These are phyloP conservation scores for Achroia grisella DNA, from an alignment of 1,140 invertebrate species.

Conservation along the genomic window DNA sequence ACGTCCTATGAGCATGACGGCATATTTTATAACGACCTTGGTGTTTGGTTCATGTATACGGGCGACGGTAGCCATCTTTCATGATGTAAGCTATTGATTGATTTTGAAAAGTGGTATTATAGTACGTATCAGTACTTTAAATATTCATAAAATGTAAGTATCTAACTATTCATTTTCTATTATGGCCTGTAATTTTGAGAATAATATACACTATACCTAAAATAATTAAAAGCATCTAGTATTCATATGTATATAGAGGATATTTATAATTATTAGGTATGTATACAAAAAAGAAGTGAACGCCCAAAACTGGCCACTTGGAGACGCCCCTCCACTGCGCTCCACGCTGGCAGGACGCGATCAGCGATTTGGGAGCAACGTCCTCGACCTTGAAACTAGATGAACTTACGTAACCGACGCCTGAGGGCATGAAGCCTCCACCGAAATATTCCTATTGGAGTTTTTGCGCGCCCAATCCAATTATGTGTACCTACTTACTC, in stretches of 20 bases:
- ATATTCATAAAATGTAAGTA: no score
- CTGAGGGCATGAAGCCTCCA: slow-evolving; percentile 45
- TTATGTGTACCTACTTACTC: slow-evolving; percentile 16
- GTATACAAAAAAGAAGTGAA: slow-evolving; percentile 41
- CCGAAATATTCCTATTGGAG: slow-evolving; percentile 52
- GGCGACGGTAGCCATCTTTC: no score
- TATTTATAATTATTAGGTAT: no score
- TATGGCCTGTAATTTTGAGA: no score
- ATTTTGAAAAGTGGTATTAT: no score
- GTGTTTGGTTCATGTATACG: no score
- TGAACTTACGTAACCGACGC: slow-evolving; percentile 65
- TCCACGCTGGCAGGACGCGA: slow-evolving; percentile 53
- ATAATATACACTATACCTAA: not conserved
- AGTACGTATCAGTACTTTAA: no score
- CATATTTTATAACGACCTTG: no score
- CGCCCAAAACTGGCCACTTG: slow-evolving; percentile 45
- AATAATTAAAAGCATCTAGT: not conserved
- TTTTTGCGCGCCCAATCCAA: slow-evolving; percentile 56
- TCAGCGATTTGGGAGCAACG: slow-evolving; percentile 69
- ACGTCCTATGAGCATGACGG: no score
- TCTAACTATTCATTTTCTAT: no score
- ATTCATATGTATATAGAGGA: not conserved
- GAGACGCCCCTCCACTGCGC: slow-evolving; percentile 32
- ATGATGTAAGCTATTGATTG: no score
- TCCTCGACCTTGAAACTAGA: slow-evolving; percentile 68